Evolutionary conservation across 2,113 vertebrate genomes (phyloP), one percentile per base, ranked within the genome.

Genomic region (Capreolus pygargus): DNA sequence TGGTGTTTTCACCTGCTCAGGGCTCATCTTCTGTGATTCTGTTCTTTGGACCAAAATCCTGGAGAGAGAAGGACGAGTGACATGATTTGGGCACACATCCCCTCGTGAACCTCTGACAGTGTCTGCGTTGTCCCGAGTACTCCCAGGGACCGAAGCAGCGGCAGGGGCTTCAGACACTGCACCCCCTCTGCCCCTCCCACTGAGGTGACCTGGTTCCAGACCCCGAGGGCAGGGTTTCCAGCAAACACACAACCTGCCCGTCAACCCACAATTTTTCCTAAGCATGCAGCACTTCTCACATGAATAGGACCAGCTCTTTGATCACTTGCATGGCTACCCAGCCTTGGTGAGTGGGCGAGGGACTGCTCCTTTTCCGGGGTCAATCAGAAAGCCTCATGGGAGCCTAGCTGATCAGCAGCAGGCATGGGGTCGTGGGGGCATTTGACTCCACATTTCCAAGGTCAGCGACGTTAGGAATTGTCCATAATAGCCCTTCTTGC

Each of bases 401-500:
- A 33, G 54, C 36, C 2, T 55, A 30, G 27, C 9, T 17, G 12
- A 3, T 28, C 15, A 25, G 36, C 23, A 11, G 7, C 11, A 11
- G 30, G 16, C 25, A 74, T 3, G 2, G 12, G 39, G 2, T 64
- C 10, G 17, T 21, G 1, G 33, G 36, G 28, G 25, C 2, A 5
- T 39, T 23, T 61, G 45, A 64, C 25, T 88, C 3, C 30, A 47
- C 3, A 14, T 25, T 64, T 27, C 14, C 55, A 47, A 55, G 27
- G 28, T 52, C 1, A 15, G 43, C 11, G 4, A 12, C 1, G 19
- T 13, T 19, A 47, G 9, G 7, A 7, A 21, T 57, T 36, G 2
- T 47, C 15, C 57, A 5, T 6, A 36, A 8, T 1, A 8, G 30
- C 12, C 7, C 6, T 4, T 39, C 7, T 47, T 64, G 8, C 14